These are phyloP conservation scores for Ispidina lecontei DNA, from an alignment of 2,797 vertebrate species.

Conservation along the genomic window DNA sequence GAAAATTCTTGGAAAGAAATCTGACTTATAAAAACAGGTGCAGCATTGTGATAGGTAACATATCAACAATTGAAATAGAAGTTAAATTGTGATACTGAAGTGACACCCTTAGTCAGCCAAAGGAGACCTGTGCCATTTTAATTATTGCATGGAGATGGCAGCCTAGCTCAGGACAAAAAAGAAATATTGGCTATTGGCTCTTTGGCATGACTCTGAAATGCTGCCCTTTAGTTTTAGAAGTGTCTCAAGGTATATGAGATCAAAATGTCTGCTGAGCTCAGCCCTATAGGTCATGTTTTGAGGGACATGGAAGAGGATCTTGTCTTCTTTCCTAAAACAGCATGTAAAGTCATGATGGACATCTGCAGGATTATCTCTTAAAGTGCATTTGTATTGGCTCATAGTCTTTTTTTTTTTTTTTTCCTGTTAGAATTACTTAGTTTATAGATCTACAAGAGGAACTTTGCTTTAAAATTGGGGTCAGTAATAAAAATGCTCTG, in stretches of 20 bases:
- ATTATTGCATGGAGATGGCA: background rate
- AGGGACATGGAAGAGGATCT: background rate
- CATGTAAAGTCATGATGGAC: background rate
- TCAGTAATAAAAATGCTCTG: background rate
- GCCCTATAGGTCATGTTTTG: background rate
- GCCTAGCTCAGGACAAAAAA: background rate
- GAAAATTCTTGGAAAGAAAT: background rate
- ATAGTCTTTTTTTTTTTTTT: background rate
- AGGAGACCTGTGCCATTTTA: constrained; percentile 22
- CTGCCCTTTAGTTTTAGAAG: background rate
- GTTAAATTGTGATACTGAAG: background rate
- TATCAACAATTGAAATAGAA: background rate
- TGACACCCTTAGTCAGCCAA: background rate
- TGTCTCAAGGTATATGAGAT: background rate
- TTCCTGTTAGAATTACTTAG: background rate
- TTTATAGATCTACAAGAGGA: background rate
- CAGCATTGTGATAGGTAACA: background rate
- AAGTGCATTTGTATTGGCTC: background rate
- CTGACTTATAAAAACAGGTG: background rate
- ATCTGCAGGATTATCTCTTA: background rate
- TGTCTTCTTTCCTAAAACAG: background rate
- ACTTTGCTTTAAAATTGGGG: background rate
- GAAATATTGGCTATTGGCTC: background rate
- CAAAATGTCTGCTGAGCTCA: constrained; percentile 10
- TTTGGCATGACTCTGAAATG: background rate